phyloP scores from a whole-genome alignment of 2,888 invertebrate genomes.

The Eupeodes luniger region DNA sequence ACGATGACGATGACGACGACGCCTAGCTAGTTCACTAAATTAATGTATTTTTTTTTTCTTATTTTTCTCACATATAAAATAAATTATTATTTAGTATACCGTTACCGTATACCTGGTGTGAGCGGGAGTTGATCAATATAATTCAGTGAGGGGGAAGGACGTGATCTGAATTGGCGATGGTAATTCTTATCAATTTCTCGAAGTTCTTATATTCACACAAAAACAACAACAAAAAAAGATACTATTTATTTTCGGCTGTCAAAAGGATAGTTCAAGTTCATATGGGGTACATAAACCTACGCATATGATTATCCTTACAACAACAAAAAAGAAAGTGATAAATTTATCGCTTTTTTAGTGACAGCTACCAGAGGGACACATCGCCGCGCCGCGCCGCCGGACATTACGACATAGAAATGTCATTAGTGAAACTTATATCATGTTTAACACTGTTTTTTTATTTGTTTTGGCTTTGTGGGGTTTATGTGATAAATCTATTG shows the following conservation, averaged over 20 bases:
- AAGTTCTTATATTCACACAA: neutral
- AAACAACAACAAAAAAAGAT: neutral
- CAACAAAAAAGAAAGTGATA: neutral
- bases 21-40: conserved; percentile 13
- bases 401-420: neutral
- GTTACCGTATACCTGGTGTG: neutral
- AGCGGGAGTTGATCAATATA: conserved; percentile 3
- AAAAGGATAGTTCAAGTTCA: neutral
- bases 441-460: neutral
- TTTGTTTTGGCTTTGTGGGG: neutral
- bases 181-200: neutral
- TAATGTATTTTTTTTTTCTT: neutral
- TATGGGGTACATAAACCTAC: neutral
- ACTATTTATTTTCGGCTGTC: conserved; percentile 1
- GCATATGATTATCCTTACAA: neutral
- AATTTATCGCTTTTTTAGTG: conserved; percentile 18
- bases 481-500: too few relatives aligned
- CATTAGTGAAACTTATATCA: neutral
- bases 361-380: neutral
- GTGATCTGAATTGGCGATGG: conserved; percentile 11
- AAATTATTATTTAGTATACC: conserved; percentile 6
- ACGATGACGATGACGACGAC: too few relatives aligned
- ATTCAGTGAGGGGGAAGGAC: neutral
- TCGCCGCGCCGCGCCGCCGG: too few relatives aligned
- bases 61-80: neutral